phyloP scores from a whole-genome alignment of 1,140 invertebrate genomes.

The Penaeus chinensis region DNA sequence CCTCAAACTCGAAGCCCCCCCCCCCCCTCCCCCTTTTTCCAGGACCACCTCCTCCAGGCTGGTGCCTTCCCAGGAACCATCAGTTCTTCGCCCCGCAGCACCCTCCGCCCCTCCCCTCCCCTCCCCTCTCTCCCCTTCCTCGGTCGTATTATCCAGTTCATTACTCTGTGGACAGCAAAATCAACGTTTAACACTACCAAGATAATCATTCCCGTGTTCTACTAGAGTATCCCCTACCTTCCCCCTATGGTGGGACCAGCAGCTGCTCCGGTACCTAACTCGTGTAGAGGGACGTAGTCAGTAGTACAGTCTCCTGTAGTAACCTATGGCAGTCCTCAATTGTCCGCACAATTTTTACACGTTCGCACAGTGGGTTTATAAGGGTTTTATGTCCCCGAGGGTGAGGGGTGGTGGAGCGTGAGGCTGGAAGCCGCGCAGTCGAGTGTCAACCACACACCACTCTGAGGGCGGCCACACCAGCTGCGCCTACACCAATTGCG shows the following conservation, averaged over 20 bases:
- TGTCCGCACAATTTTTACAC: constrained; percentile 18
- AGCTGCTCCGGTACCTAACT: too few species aligned
- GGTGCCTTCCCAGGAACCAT: neutral
- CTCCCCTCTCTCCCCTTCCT: neutral
- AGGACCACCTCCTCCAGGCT: neutral
- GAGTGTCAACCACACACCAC: neutral
- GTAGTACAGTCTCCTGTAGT: neutral
- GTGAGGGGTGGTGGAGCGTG: constrained; percentile 20
- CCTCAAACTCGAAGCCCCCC: too few species aligned
- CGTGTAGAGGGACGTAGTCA: too few species aligned
- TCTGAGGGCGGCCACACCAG: constrained; percentile 4
- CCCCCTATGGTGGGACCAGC: too few species aligned
- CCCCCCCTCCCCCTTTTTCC: too few species aligned
- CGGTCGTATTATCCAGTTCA: neutral
- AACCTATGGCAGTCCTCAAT: constrained; percentile 21
- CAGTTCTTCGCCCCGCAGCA: neutral
- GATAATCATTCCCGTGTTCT: too few species aligned
- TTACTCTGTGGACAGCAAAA: neutral
- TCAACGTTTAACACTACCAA: too few species aligned
- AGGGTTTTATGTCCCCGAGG: constrained; percentile 31
- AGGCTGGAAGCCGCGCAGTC: neutral
- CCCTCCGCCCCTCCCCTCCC: neutral
- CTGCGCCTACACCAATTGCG: too few species aligned
- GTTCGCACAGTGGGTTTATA: constrained; percentile 32
- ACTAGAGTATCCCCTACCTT: too few species aligned